phyloP scores from a whole-genome alignment of 2,113 vertebrate species.

The Saiga tatarica region DNA sequence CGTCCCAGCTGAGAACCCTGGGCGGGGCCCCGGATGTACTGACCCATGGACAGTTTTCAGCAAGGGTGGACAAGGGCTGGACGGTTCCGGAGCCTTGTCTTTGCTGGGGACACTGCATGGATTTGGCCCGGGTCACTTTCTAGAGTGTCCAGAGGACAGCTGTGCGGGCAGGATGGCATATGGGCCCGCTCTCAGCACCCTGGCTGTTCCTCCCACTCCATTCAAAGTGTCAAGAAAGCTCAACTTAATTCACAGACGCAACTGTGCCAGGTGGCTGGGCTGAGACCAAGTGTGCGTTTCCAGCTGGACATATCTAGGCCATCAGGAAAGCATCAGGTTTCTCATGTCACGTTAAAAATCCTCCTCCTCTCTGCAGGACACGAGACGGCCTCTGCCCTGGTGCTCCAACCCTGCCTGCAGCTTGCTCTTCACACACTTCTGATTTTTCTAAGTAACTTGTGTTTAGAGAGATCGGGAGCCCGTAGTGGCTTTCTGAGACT shows the following conservation, averaged over 20 bases:
- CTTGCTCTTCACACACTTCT: too few relatives aligned
- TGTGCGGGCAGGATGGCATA: rapidly evolving
- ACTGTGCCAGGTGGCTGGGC: too few relatives aligned
- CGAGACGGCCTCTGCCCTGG: rapidly evolving
- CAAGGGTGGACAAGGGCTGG: rapidly evolving
- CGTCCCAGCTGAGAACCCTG: rapidly evolving
- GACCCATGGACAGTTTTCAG: not conserved
- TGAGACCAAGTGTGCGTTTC: not conserved
- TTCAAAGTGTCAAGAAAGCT: rapidly evolving
- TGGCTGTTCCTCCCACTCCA: not conserved
- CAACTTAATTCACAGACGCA: rapidly evolving
- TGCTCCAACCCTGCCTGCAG: rapidly evolving
- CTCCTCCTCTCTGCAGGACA: not conserved
- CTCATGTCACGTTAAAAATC: rapidly evolving
- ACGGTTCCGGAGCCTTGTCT: not conserved
- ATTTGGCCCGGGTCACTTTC: rapidly evolving
- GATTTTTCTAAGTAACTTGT: not conserved
- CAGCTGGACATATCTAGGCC: not conserved
- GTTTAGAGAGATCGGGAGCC: not conserved
- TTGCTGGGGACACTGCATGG: rapidly evolving
- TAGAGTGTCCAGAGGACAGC: not conserved
- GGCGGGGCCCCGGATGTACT: not conserved
- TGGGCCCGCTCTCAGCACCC: rapidly evolving
- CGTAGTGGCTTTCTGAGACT: rapidly evolving
- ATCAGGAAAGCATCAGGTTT: rapidly evolving